Evolutionary conservation across 1,140 invertebrate genomes (phyloP), one percentile per base, ranked within the genome.

Genomic region (Asobara japonica): DNA sequence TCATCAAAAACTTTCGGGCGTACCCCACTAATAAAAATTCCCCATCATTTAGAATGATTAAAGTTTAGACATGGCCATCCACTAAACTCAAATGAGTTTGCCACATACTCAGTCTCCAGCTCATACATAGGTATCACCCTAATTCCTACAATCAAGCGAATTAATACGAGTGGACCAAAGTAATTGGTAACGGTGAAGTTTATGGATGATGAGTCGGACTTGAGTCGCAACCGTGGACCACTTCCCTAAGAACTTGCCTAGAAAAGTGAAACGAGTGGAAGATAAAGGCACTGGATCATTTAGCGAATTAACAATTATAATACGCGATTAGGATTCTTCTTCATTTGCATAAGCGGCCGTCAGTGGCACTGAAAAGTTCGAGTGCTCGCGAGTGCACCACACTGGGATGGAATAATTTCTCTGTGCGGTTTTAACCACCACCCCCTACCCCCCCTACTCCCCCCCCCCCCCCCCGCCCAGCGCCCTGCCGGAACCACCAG

Each of bases 251-350:
- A 56, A 56, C 18, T 56, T 56, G 18, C n/a, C 25, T n/a, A 62
- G 73, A 65, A 71, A 48, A 20, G 33, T 30, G 38, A 76, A 70
- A 65, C 75, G 74, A 78, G 76, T 73, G 76, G 70, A 64, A 71
- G 74, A 75, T 72, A 72, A 71, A 69, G 71, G 73, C 79, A 77
- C 74, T 66, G 82, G 82, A 84, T 84, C 83, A 82, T 86, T 86
- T 83, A 83, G 82, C 79, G 79, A 84, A 86, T 86, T 86, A 86
- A 85, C 84, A 85, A 86, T 85, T 85, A 85, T 86, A 86, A 86
- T 86, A 73, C 71, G 71, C 65, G 79, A 83, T 85, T 85, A 82
- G 79, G 82, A 85, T 84, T 85, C 79, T 71, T 64, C 64, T 22
- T 76, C 78, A 80, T 86, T 86, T 84, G 80, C 83, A 84, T 86